Evolutionary conservation across 2,797 vertebrate species (phyloP), one percentile per base, ranked within the genome.

Genomic region (Smutsia temminckii): DNA sequence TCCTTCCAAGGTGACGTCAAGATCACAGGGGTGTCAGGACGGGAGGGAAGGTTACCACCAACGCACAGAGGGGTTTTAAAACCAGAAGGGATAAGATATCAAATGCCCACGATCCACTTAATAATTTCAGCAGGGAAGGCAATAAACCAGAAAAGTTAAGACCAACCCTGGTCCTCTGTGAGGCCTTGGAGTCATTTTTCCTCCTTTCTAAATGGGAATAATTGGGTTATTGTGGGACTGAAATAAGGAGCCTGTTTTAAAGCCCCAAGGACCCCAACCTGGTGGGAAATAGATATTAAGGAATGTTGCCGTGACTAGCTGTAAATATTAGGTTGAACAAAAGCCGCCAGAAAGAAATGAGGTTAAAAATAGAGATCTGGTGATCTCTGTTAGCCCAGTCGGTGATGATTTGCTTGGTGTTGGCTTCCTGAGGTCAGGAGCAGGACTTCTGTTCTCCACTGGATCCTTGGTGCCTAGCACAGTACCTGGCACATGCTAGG

Each of bases 181-280:
- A 72, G 32, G 16, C 18, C 53, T 12, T 57, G 9, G 17, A 55
- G 25, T 80, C 49, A 55, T 9, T 84, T n/a, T 66, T 81, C 53
- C 49, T 85, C 75, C 77, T 51, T 61, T 64, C 5, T 85, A 32
- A 55, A 32, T 57, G 9, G 42, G 20, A 71, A 49, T 40, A 55
- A 79, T 20, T 81, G 49, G n/a, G 18, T 63, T 89, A 83, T 46
- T 89, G 21, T 88, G 40, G 75, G 42, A 13, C 69, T 77, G 8
- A 90, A 92, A 63, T 77, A 75, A 40, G 51, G 21, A 85, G 4
- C 57, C 17, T 91, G 42, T 46, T 87, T 91, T 85, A 96, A 95
- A 90, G 17, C 11, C 37, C 6, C 23, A 51, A 40, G 14, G 46
- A 12, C 37, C 40, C 66, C 42, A 23, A 64, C 72, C 18, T 77